These are phyloP conservation scores for Sardinella longiceps DNA, from an alignment of 2,797 vertebrate genomes.

Conservation along the genomic window DNA sequence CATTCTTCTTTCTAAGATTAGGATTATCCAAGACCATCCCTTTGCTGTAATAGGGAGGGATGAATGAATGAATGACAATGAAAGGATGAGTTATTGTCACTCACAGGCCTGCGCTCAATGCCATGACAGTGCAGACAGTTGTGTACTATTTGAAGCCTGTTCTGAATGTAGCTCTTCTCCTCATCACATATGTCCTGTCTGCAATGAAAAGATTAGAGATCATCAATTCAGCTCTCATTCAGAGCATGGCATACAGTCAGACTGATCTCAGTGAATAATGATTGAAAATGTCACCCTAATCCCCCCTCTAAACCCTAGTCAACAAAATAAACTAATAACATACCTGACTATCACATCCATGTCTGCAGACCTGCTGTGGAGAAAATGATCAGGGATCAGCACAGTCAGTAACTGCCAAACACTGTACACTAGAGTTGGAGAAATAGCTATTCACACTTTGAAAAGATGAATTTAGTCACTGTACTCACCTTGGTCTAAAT, in stretches of 20 bases:
- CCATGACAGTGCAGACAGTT: background rate
- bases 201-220: background rate
- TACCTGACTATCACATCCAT: constrained; percentile 5
- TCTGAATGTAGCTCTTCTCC: background rate
- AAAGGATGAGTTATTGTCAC: background rate
- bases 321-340: background rate
- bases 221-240: background rate
- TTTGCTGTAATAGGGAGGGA: too few relatives aligned
- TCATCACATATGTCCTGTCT: background rate
- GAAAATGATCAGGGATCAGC: background rate
- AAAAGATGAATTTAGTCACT: too few relatives aligned
- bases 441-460: too few relatives aligned
- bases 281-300: too few relatives aligned
- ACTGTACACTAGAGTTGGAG: background rate
- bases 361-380: background rate
- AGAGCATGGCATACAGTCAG: background rate
- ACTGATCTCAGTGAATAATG: too few relatives aligned
- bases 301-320: too few relatives aligned
- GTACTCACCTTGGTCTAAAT: background rate
- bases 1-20: too few relatives aligned
- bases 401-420: background rate
- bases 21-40: too few relatives aligned
- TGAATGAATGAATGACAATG: background rate
- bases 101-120: background rate
- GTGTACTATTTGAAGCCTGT: background rate